These are phyloP conservation scores for Bubo blakistoni DNA, from an alignment of 2,113 vertebrate species.

Conservation along the genomic window DNA sequence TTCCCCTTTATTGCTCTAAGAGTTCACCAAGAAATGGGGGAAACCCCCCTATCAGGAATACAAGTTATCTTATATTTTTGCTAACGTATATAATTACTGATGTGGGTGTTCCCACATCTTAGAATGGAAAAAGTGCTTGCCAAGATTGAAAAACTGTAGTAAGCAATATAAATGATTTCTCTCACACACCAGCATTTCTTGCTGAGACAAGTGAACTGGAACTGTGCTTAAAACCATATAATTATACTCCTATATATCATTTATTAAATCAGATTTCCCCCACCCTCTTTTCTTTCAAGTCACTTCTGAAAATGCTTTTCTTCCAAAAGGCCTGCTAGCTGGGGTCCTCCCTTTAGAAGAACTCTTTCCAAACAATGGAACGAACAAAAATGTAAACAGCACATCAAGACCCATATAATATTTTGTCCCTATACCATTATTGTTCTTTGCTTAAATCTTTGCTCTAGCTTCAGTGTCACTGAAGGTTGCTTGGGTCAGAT, in stretches of 20 bases:
- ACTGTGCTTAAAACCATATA: conserved; percentile 50
- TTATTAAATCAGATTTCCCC: conserved; percentile 71
- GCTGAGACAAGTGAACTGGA: conserved; percentile 64
- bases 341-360: neutral
- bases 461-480: neutral
- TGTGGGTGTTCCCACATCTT: conserved; percentile 54
- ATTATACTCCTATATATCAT: conserved; percentile 63
- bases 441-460: neutral
- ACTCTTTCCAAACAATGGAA: neutral
- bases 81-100: conserved; percentile 49
- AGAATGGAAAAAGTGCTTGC: conserved; percentile 53
- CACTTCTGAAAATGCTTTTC: conserved; percentile 26
- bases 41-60: conserved; percentile 17
- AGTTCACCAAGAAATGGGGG: neutral
- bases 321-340: conserved; percentile 15
- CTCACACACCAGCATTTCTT: conserved; percentile 39
- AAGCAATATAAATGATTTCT: conserved; percentile 55
- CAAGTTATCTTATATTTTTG: conserved; percentile 43
- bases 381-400: neutral
- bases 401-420: neutral
- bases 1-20: neutral
- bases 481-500: neutral
- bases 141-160: conserved; percentile 57
- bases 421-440: neutral
- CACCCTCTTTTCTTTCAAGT: conserved; percentile 67